A percentile compares a stretch with the other conserved stretches of the same genome.
phyloP scores from a whole-genome alignment of 2,113 vertebrate species.

The Rattus rattus region DNA sequence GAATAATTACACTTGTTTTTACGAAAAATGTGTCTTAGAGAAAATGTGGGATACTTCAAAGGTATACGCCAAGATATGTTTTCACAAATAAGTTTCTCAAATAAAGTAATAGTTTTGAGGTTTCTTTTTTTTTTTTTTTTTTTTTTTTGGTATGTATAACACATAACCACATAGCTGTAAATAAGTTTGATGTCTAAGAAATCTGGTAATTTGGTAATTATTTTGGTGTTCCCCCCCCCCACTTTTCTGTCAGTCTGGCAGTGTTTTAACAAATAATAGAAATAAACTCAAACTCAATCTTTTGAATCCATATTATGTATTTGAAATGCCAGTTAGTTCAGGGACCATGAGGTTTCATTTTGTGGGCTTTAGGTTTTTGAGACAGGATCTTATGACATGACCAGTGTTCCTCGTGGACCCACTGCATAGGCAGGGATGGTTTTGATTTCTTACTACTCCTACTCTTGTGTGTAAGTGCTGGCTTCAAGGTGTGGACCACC shows the following conservation, averaged over 20 bases:
- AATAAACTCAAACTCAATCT: neutral
- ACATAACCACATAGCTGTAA: neutral
- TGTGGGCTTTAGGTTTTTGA: neutral
- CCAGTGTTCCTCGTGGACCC: neutral
- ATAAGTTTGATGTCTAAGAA: constrained; percentile 1
- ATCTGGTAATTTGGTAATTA: constrained; percentile 44
- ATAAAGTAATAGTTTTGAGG: neutral
- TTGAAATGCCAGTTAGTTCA: neutral
- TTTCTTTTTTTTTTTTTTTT: neutral
- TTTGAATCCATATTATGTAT: neutral
- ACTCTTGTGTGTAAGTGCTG: neutral
- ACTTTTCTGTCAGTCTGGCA: neutral
- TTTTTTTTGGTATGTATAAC: neutral
- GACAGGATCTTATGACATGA: neutral
- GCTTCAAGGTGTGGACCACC: neutral
- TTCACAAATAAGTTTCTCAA: constrained; percentile 27
- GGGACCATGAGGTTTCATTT: neutral
- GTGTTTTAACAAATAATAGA: constrained; percentile 12
- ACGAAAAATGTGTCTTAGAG: constrained; percentile 5
- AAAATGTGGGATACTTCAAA: constrained; percentile 11
- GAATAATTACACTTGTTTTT: constrained; percentile 39
- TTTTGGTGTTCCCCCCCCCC: constrained; percentile 34
- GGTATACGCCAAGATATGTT: neutral
- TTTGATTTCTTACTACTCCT: neutral
- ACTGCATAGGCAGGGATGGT: neutral